phyloP scores from a whole-genome alignment of 1,140 invertebrate species.

The Heliconius congener region DNA sequence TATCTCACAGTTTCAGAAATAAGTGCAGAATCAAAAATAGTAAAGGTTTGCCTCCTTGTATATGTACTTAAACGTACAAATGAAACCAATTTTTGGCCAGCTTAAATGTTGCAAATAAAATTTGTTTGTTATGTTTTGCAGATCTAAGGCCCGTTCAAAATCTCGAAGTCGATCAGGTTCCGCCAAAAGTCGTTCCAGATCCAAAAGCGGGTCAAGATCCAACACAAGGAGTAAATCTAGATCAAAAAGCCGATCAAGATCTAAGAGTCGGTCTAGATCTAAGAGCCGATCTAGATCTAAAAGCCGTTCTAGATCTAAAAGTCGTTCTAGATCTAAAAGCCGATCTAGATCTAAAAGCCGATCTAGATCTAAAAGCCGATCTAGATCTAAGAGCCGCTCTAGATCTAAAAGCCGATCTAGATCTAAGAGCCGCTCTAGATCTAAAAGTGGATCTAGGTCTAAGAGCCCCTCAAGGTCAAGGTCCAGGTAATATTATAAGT shows the following conservation, averaged over 20 bases:
- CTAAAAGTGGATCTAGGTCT: slow-evolving; percentile 41
- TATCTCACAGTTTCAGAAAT: no score
- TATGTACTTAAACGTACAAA: no score
- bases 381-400: slow-evolving; percentile 48
- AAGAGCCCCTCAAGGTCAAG: slow-evolving; percentile 33
- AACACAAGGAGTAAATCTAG: slow-evolving; percentile 54
- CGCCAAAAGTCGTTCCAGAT: slow-evolving; percentile 51
- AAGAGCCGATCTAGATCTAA: slow-evolving; percentile 52
- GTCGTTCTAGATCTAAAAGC: slow-evolving; percentile 55
- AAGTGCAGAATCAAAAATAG: no score
- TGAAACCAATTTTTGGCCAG: no score
- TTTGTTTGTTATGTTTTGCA: neutral
- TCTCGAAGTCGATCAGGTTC: slow-evolving; percentile 54
- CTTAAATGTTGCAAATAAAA: no score
- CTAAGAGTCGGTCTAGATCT: slow-evolving; percentile 58
- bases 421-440: slow-evolving; percentile 46
- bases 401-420: slow-evolving; percentile 39
- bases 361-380: slow-evolving; percentile 53
- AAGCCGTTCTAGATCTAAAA: slow-evolving; percentile 58
- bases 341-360: slow-evolving; percentile 46
- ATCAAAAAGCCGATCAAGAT: slow-evolving; percentile 57
- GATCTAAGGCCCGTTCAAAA: slow-evolving; percentile 68
- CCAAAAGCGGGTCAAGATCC: slow-evolving; percentile 61
- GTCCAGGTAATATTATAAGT: slow-evolving; percentile 44
- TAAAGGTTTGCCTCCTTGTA: no score